Conservation (phyloP, 2,113 vertebrate genomes). For the Ptilonorhynchus violaceus region DNA sequence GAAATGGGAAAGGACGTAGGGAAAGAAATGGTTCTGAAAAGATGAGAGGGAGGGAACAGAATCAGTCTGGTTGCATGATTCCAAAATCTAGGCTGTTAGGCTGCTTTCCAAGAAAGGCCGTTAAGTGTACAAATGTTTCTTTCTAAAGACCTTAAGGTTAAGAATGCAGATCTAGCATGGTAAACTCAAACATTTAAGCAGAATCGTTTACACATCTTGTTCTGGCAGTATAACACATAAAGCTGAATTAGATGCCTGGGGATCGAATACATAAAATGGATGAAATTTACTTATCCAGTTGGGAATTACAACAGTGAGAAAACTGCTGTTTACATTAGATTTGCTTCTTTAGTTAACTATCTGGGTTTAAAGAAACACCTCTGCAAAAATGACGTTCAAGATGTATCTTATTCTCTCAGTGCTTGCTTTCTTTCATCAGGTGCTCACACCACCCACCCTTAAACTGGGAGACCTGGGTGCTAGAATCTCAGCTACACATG, state of each 20-base stretch:
- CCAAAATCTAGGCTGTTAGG: neutral
- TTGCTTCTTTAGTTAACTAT: neutral
- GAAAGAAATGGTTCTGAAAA: neutral
- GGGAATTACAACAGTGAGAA: neutral
- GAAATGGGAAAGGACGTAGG: neutral
- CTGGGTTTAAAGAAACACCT: neutral
- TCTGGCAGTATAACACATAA: neutral
- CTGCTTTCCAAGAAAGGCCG: neutral
- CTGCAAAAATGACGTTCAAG: neutral
- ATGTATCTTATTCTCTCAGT: neutral
- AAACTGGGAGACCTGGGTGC: neutral
- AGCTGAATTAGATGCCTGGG: neutral
- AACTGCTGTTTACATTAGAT: neutral
- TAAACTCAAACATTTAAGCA: neutral
- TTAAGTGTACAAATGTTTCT: neutral
- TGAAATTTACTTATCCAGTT: neutral
- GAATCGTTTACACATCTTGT: neutral
- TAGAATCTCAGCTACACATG: neutral
- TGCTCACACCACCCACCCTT: neutral
- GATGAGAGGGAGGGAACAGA: neutral
- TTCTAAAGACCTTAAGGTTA: neutral
- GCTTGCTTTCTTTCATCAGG: neutral
- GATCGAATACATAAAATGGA: neutral
- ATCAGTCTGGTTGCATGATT: neutral
- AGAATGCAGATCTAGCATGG: neutral